Percentiles rank a stretch among this genome's conserved stretches.
Conservation (phyloP, 1,140 invertebrate species). For the Dreissena polymorpha region DNA sequence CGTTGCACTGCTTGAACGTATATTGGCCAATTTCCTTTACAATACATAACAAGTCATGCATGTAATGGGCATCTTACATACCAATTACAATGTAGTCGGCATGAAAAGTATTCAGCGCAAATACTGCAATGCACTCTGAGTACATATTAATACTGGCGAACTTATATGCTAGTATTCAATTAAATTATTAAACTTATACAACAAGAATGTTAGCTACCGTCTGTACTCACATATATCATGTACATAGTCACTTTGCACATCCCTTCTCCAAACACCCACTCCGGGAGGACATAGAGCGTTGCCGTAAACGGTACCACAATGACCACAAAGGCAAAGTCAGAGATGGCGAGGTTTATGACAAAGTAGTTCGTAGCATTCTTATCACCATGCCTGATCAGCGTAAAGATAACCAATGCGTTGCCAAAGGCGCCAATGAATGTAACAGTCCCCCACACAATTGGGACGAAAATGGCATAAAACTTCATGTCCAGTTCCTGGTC, state of each 20-base stretch:
- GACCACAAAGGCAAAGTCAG: constrained; percentile 95
- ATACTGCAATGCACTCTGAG: too few species aligned
- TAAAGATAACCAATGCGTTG: constrained; percentile 91
- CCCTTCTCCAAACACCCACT: constrained; percentile 93
- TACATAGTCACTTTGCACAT: constrained; percentile 95
- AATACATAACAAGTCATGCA: too few species aligned
- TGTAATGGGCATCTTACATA: too few species aligned
- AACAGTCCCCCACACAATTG: constrained; percentile 92
- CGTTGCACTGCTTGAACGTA: too few species aligned
- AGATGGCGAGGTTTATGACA: constrained; percentile 91
- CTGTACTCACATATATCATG: constrained; percentile 83
- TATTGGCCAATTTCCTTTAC: too few species aligned
- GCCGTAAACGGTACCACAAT: constrained; percentile 91
- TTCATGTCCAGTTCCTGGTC: neutral
- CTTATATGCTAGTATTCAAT: too few species aligned
- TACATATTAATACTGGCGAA: too few species aligned
- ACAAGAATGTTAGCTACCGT: neutral
- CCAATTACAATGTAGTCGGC: too few species aligned
- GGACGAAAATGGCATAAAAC: constrained; percentile 82
- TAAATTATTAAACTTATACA: too few species aligned
- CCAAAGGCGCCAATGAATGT: constrained; percentile 92
- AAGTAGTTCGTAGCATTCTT: constrained; percentile 93
- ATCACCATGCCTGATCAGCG: constrained; percentile 91
- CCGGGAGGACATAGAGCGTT: constrained; percentile 76
- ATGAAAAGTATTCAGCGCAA: too few species aligned